Percentiles rank a stretch among this genome's conserved stretches.
Conservation (phyloP, 1,140 invertebrate species). For the Zaprionus gabonicus region DNA sequence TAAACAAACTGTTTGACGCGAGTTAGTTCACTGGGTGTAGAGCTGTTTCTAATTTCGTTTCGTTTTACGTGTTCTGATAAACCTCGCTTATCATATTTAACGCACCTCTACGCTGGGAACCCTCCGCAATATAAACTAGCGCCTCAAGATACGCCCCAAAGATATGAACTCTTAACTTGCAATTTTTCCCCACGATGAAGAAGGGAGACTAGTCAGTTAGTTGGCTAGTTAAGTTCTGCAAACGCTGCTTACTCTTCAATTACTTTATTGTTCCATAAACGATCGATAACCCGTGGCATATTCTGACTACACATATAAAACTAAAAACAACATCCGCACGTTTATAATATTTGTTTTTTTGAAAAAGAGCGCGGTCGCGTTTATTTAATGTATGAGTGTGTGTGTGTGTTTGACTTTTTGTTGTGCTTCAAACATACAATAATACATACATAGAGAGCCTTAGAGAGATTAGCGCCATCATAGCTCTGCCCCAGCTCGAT, state of each 20-base stretch:
- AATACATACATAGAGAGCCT: background rate
- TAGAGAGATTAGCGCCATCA: conserved; percentile 27
- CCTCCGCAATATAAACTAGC: background rate
- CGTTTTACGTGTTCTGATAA: background rate
- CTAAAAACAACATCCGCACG: background rate
- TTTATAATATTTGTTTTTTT: conserved; percentile 20
- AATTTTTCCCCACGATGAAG: background rate
- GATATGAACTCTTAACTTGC: background rate
- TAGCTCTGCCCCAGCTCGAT: background rate
- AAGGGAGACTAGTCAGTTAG: background rate
- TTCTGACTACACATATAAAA: background rate
- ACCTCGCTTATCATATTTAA: background rate
- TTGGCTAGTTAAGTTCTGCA: background rate
- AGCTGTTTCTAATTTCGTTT: background rate
- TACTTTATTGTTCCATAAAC: conserved; percentile 14
- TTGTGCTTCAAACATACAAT: background rate
- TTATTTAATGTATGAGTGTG: background rate
- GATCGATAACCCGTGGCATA: conserved; percentile 2
- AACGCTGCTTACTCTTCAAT: background rate
- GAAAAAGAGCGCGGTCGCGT: conserved; percentile 1
- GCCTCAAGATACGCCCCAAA: background rate
- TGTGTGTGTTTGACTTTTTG: background rate
- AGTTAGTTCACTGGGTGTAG: background rate
- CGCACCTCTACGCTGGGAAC: conserved; percentile 1
- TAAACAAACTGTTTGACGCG: background rate